Base-by-base conservation (phyloP, 1,140 invertebrate genomes). In the Drosophila athabasca region DNA sequence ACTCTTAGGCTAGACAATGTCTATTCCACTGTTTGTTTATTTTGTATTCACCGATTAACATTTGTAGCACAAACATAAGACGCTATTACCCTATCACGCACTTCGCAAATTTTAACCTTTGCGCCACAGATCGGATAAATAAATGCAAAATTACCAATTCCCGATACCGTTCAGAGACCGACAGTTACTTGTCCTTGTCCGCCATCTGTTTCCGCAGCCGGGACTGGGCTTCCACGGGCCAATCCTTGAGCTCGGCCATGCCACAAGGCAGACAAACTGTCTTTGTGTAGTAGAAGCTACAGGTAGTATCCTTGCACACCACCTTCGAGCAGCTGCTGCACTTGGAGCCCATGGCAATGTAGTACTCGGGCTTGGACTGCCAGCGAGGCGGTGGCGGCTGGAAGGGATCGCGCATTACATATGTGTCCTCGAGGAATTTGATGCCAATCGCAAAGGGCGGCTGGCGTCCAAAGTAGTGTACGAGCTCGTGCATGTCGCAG, bases 381-480 rank as follows among this genome's bases (percentile, higher is more conserved):
- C 83, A 75, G 11, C 76, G 69, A 1, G 72, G 60, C 66, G 94
- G 93, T 15, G 94, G 93, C 1, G 94, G 92, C 82, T 94, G 94
- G 83, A 97, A 97, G 3, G 97, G 96, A 93, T 97, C 96, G 84
- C 95, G 95, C 93, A 96, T 96, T 0, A 97, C 91, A 91, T 95
- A 98, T 66, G 94, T 95, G 9, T 96, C 94, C 90, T 96, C 95
- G 49, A 92, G 91, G 66, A 96, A 94, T 65, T 89, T 79, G 7
- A 95, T 90, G 41, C 93, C 93, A 66, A 93, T 93, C 11, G 94
- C 93, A 85, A 96, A 97, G 3, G 95, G 94, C 45, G 96, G 95
- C 73, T 93, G 93, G 5, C 84, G 92, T 1, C 96, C 96, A 91
- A 94, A 95, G 81, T 96, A 97, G 67, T 96, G 93, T 62, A 94